These are phyloP conservation scores for Pharmacophagus antenor DNA, from an alignment of 2,888 invertebrate species.

Conservation along the genomic window DNA sequence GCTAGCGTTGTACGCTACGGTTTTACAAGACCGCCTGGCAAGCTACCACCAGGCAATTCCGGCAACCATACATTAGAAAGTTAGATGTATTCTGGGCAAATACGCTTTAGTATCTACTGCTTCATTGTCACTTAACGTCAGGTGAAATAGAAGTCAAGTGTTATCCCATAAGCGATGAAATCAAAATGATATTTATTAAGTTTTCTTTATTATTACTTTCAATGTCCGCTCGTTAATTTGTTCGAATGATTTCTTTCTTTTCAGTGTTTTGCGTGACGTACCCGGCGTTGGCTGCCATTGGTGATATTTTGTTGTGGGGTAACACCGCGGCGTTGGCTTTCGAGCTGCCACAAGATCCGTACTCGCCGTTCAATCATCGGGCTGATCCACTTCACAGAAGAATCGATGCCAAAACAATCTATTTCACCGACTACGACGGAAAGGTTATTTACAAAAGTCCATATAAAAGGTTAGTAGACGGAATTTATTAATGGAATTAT, in stretches of 20 bases:
- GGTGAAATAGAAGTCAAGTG: too few relatives aligned
- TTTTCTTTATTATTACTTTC: neutral
- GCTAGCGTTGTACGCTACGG: too few relatives aligned
- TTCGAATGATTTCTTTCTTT: conserved; percentile 34
- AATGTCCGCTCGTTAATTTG: neutral
- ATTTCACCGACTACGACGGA: conserved; percentile 63
- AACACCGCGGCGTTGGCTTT: conserved; percentile 89
- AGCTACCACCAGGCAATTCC: too few relatives aligned
- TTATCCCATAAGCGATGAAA: too few relatives aligned
- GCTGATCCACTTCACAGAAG: conserved; percentile 73
- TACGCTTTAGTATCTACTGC: too few relatives aligned
- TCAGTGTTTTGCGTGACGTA: conserved; percentile 83
- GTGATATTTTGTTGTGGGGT: conserved; percentile 84
- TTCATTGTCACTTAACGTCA: too few relatives aligned
- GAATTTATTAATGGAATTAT: too few relatives aligned
- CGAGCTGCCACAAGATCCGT: conserved; percentile 85
- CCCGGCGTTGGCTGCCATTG: conserved; percentile 73
- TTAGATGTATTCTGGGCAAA: too few relatives aligned
- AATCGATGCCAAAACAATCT: conserved; percentile 59
- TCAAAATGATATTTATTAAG: too few relatives aligned
- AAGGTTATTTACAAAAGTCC: conserved; percentile 57
- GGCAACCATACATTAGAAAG: too few relatives aligned
- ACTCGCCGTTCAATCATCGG: conserved; percentile 67
- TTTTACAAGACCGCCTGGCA: too few relatives aligned
- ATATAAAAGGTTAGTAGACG: conserved; percentile 46